Evolutionary conservation across 2,888 invertebrate species (phyloP), one percentile per base, ranked within the genome.

Genomic region (Meteorus colon): DNA sequence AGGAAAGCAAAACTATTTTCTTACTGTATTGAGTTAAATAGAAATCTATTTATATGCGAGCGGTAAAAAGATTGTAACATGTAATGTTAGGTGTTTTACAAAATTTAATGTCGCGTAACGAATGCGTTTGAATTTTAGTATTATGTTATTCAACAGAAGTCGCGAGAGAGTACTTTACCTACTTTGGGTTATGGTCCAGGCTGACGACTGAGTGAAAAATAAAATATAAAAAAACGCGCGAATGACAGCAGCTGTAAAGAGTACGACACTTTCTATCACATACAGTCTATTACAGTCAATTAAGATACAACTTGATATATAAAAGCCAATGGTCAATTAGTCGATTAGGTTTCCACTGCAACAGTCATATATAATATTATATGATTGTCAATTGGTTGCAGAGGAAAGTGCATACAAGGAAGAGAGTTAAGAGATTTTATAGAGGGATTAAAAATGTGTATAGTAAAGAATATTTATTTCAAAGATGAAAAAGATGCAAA

Each of bases 211-310:
- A 19, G n/a, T 8, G 5, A 55, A 73, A 24, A 24, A 24, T 24
- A 24, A 24, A 24, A 24, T 24, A 24, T 24, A 24, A 24, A 24
- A 45, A 69, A 70, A 45, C 55, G 69, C 45, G 34, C 41, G 62
- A 60, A 65, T 59, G 76, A 65, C 76, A 37, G 37, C 72, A 62
- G 59, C 68, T 74, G 55, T n/a, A 55, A 48, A 60, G 5, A 27
- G 74, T 12, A 19, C 16, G 19, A 65, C 62, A 72, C 67, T 71
- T 67, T 71, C 74, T 62, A 74, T 70, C 55, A 65, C 34, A 27
- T n/a, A 34, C 19, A 12, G 14, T 55, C 19, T 19, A 55, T 55
- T 55, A 55, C 19, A 19, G 19, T 19, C n/a, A 48, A 14, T 48
- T 66, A 60, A 37, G 45, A 34, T 27, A 8, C 45, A 65, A 70